Conservation (phyloP, 2,888 invertebrate genomes). For the Orchesella flavescens region DNA sequence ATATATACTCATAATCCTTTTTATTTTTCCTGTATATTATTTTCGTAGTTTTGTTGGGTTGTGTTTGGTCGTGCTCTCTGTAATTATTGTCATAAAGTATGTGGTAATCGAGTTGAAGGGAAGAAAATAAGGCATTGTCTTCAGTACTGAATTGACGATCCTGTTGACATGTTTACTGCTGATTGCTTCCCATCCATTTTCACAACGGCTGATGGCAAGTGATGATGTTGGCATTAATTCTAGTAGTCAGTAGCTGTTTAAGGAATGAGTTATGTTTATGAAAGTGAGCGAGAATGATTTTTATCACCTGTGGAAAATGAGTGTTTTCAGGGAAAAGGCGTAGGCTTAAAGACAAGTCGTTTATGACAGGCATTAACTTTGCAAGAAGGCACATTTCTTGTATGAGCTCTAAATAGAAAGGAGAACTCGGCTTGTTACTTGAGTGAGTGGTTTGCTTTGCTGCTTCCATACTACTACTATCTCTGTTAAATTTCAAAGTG, state of each 20-base stretch:
- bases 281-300: too few species aligned
- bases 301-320: too few species aligned
- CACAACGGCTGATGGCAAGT: neutral
- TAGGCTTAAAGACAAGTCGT: too few species aligned
- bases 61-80: neutral
- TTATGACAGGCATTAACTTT: too few species aligned
- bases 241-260: neutral
- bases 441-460: too few species aligned
- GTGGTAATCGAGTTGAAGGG: neutral
- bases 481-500: too few species aligned
- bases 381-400: too few species aligned
- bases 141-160: neutral
- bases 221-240: neutral
- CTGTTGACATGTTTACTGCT: slow-evolving; percentile 29
- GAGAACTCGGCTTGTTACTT: too few species aligned
- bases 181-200: slow-evolving; percentile 20
- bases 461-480: too few species aligned
- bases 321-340: too few species aligned
- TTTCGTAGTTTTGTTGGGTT: neutral
- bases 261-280: neutral
- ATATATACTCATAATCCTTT: neutral
- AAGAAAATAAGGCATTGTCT: neutral
- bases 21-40: neutral
- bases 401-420: too few species aligned
- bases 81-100: neutral